Evolutionary conservation across 2,797 vertebrate genomes (phyloP).

Genomic region (Danio aesculapii): DNA sequence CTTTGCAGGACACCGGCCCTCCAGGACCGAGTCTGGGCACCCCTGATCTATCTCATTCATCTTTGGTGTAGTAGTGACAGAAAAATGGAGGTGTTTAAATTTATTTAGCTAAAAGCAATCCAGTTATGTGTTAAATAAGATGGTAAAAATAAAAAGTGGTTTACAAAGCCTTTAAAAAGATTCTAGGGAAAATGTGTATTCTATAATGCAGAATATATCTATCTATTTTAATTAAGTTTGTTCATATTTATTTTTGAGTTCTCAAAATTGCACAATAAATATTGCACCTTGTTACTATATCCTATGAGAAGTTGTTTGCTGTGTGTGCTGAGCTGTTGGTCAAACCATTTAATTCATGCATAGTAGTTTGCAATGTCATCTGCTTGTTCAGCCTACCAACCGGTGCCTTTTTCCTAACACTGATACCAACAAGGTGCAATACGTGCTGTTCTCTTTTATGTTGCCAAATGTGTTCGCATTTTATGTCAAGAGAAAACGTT

Average conservation of each 20-base stretch:
- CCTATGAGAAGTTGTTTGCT: background rate
- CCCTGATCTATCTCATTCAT: background rate
- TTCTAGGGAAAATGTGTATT: background rate
- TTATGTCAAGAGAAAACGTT: constrained; percentile 1
- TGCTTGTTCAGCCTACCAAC: constrained; percentile 17
- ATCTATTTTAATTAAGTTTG: constrained; percentile 4
- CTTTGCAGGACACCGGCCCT: too few species aligned
- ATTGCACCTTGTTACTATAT: background rate
- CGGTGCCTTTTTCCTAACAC: constrained; percentile 37
- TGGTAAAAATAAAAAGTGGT: background rate
- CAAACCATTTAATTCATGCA: background rate
- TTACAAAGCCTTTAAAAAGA: constrained; percentile 5
- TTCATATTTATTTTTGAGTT: constrained; percentile 19
- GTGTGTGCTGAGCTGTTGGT: constrained; percentile 6
- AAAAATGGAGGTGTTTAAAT: background rate
- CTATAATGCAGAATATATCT: background rate
- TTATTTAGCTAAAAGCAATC: background rate
- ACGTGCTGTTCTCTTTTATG: constrained; percentile 1
- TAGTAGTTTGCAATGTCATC: background rate
- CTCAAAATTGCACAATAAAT: background rate
- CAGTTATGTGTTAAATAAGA: background rate
- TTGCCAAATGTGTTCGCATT: constrained; percentile 23
- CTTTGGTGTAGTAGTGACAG: background rate
- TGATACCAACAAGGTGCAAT: background rate
- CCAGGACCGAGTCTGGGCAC: too few species aligned